Percentiles rank a stretch among this genome's conserved stretches.
Conservation (phyloP, 1,140 invertebrate genomes). For the Musca domestica region DNA sequence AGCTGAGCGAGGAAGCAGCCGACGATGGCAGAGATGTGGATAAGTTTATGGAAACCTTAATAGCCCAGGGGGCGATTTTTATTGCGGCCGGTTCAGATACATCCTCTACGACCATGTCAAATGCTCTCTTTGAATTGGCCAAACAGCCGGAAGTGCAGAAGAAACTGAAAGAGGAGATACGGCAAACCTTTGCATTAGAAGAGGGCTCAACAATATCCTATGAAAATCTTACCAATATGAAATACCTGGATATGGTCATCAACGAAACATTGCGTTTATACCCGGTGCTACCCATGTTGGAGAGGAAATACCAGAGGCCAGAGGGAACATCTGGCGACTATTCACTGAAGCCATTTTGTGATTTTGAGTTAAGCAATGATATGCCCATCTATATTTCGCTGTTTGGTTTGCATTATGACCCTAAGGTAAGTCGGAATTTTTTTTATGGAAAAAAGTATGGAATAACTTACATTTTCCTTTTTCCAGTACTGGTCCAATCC, state of each 20-base stretch:
- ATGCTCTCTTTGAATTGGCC: slow-evolving; percentile 55
- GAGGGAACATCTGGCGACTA: slow-evolving; percentile 46
- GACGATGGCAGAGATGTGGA: too few species aligned
- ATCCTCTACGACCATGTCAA: too few species aligned
- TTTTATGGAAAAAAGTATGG: slow-evolving; percentile 55
- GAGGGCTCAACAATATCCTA: slow-evolving; percentile 47
- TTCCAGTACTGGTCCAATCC: slow-evolving; percentile 57
- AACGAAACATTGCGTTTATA: slow-evolving; percentile 61
- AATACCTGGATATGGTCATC: slow-evolving; percentile 56
- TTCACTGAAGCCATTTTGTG: slow-evolving; percentile 4
- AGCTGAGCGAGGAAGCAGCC: slow-evolving; percentile 39
- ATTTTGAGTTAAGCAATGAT: slow-evolving; percentile 52
- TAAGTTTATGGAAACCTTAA: too few species aligned
- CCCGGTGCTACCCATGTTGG: slow-evolving; percentile 54
- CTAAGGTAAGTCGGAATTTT: slow-evolving; percentile 38
- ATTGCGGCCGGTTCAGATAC: too few species aligned
- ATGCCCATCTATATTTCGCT: slow-evolving; percentile 56
- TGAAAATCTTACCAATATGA: slow-evolving; percentile 54
- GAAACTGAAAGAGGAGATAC: slow-evolving; percentile 61
- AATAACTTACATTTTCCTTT: slow-evolving; percentile 60
- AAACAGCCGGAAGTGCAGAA: slow-evolving; percentile 61
- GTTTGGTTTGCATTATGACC: slow-evolving; percentile 42
- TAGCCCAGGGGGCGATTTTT: too few species aligned
- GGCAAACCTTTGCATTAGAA: slow-evolving; percentile 38
- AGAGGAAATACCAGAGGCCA: slow-evolving; percentile 56